phyloP scores from a whole-genome alignment of 2,113 vertebrate genomes.

The Canis aureus region DNA sequence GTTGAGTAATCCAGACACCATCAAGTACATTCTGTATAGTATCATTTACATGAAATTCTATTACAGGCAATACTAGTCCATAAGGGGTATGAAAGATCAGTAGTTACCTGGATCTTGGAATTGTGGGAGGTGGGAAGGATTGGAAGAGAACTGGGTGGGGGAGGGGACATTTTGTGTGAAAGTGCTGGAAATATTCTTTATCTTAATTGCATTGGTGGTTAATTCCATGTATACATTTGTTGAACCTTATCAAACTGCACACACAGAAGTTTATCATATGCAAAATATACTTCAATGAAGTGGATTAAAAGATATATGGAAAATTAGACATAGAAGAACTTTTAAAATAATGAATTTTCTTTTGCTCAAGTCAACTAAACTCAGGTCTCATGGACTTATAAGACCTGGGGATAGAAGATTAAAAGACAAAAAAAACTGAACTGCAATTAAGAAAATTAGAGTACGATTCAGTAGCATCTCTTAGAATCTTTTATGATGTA shows the following conservation, averaged over 20 bases:
- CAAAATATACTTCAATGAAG: neutral
- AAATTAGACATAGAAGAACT: neutral
- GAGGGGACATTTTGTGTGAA: neutral
- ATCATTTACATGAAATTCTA: neutral
- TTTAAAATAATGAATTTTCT: neutral
- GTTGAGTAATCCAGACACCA: neutral
- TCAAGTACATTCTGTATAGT: neutral
- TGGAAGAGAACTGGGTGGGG: too few relatives aligned
- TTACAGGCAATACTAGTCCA: neutral
- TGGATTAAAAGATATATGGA: neutral
- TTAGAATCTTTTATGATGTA: neutral
- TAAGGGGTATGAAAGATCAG: neutral
- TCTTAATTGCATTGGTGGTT: neutral
- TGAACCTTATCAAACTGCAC: neutral
- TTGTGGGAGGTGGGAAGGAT: rapidly evolving
- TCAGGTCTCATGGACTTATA: neutral
- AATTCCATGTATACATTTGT: neutral
- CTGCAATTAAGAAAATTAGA: neutral
- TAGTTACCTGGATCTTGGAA: neutral
- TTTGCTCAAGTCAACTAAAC: neutral
- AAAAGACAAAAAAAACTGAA: neutral
- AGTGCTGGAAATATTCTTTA: neutral
- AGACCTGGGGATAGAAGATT: too few relatives aligned
- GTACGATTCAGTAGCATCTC: neutral
- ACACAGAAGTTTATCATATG: neutral